A percentile compares a stretch with the other conserved stretches of the same genome.
These are phyloP conservation scores for Encarsia formosa DNA, from an alignment of 2,888 invertebrate species.

Conservation along the genomic window DNA sequence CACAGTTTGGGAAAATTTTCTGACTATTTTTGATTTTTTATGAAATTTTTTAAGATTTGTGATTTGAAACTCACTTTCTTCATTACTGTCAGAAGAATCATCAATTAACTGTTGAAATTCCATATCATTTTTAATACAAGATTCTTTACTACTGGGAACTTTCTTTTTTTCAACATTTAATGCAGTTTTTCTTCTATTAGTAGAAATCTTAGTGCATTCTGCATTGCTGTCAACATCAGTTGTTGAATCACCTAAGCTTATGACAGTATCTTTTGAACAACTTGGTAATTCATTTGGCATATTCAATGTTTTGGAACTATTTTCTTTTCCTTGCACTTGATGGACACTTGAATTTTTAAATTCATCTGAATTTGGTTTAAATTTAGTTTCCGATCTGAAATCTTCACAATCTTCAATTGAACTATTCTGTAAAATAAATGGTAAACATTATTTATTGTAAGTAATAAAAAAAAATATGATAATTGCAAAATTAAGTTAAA, in stretches of 20 bases:
- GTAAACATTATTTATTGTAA: too few species aligned
- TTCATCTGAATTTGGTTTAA: not conserved
- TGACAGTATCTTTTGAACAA: not conserved
- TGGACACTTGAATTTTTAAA: not conserved
- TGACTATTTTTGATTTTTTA: slow-evolving; percentile 5
- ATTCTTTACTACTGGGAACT: not conserved
- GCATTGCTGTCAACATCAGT: not conserved
- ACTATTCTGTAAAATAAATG: slow-evolving; percentile 26
- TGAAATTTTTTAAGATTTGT: not conserved
- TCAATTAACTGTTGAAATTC: slow-evolving; percentile 13
- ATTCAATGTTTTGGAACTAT: not conserved
- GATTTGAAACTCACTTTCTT: slow-evolving; percentile 9
- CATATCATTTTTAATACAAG: not conserved
- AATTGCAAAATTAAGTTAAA: not conserved
- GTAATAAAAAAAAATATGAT: slow-evolving; percentile 7
- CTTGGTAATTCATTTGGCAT: not conserved
- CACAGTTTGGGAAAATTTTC: not conserved
- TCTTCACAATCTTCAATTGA: slow-evolving; percentile 22
- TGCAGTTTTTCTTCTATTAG: not conserved
- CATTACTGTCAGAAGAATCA: slow-evolving; percentile 14
- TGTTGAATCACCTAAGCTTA: too few species aligned
- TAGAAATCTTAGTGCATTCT: not conserved
- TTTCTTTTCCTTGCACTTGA: slow-evolving; percentile 1
- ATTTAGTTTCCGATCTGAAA: not conserved
- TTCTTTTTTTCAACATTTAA: slow-evolving; percentile 7